Conservation (phyloP, 2,797 vertebrate genomes). For the Peromyscus aztecus region DNA sequence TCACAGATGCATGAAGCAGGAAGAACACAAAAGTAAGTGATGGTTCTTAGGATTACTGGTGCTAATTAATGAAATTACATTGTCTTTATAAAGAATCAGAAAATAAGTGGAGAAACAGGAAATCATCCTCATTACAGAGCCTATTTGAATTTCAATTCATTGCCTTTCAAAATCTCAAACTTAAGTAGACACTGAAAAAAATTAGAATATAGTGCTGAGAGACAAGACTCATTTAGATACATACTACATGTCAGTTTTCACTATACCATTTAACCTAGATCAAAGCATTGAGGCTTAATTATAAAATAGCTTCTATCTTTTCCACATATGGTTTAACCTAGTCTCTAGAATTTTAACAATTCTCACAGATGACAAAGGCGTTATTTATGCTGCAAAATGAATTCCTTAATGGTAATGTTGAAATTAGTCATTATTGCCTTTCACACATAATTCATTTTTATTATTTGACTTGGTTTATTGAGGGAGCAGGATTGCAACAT, state of each 20-base stretch:
- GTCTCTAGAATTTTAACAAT: conserved; percentile 63
- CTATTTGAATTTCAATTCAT: conserved; percentile 29
- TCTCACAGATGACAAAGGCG: conserved; percentile 66
- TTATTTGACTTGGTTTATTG: conserved; percentile 2
- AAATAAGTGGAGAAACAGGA: conserved; percentile 30
- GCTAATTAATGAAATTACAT: conserved; percentile 67
- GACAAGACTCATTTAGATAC: conserved; percentile 56
- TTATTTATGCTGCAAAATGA: conserved; percentile 80
- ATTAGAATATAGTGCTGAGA: neutral
- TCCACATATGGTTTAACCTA: conserved; percentile 70
- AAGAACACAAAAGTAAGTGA: conserved; percentile 13
- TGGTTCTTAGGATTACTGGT: conserved; percentile 10
- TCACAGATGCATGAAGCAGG: conserved; percentile 24
- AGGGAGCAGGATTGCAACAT: neutral
- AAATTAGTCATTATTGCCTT: conserved; percentile 8
- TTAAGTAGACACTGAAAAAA: conserved; percentile 46
- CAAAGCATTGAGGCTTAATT: conserved; percentile 66
- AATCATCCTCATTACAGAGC: conserved; percentile 35
- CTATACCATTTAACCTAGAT: conserved; percentile 31
- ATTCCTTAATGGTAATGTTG: conserved; percentile 79
- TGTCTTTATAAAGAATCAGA: conserved; percentile 39
- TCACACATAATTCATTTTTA: neutral
- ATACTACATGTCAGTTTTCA: conserved; percentile 74
- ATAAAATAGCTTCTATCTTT: conserved; percentile 64
- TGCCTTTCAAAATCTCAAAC: conserved; percentile 60